Evolutionary conservation across 64 coral and sea anemone genomes (phyloP).

Genomic region (Hydrozoanthus tunicans): DNA sequence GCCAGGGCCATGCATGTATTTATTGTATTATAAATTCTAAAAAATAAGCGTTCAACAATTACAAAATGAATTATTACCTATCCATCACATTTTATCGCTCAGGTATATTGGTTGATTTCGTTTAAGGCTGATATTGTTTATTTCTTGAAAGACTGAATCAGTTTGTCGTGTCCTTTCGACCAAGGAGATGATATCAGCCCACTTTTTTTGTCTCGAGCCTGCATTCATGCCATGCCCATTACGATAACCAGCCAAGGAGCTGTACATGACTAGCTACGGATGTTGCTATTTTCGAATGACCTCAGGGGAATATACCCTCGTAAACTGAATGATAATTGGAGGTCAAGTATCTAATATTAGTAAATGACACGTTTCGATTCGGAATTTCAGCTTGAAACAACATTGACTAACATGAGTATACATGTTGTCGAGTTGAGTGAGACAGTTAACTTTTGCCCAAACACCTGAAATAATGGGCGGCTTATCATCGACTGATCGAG

Average conservation of each 20-base stretch:
- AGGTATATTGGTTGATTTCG: too few species aligned
- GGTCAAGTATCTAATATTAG: constrained; percentile 42
- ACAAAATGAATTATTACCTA: too few species aligned
- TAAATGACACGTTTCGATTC: constrained; percentile 28
- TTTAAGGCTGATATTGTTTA: not conserved
- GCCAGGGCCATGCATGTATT: too few species aligned
- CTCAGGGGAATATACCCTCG: not conserved
- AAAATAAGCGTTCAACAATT: too few species aligned
- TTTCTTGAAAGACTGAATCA: not conserved
- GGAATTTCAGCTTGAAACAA: not conserved
- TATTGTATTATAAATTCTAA: too few species aligned
- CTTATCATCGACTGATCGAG: not conserved
- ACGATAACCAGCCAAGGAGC: not conserved
- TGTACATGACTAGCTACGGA: not conserved
- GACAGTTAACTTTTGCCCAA: not conserved
- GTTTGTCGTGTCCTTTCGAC: not conserved
- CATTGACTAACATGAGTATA: not conserved
- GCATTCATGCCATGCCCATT: not conserved
- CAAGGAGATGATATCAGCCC: not conserved
- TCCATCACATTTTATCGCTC: too few species aligned
- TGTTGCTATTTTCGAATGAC: not conserved
- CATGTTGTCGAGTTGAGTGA: not conserved
- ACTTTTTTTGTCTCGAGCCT: not conserved
- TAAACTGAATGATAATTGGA: not conserved
- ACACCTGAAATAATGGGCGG: not conserved